These are phyloP conservation scores for Unio pictorum DNA, from an alignment of 2,888 invertebrate genomes.

Conservation along the genomic window DNA sequence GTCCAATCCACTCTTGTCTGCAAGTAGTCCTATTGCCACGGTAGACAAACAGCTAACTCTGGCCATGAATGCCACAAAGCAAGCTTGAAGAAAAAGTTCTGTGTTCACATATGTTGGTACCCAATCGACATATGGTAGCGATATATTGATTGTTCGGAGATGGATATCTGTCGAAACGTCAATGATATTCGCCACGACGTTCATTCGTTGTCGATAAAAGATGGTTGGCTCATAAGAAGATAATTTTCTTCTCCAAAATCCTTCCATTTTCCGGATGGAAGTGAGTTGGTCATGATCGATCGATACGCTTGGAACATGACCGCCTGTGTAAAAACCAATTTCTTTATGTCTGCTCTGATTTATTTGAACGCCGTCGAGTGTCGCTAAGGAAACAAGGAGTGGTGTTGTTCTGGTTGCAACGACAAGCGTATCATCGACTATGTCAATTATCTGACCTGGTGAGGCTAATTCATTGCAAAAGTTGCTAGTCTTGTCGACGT, in stretches of 20 bases:
- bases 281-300: conserved; percentile 18
- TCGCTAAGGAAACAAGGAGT: conserved; percentile 32
- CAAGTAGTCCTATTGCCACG: conserved; percentile 44
- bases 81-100: conserved; percentile 20
- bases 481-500: conserved; percentile 17
- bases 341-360: conserved; percentile 16
- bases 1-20: conserved; percentile 28
- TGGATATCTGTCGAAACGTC: conserved; percentile 33
- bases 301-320: conserved; percentile 15
- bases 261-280: conserved; percentile 35
- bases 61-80: conserved; percentile 44
- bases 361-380: conserved; percentile 36
- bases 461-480: neutral
- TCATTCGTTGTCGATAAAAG: conserved; percentile 48
- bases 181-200: conserved; percentile 40
- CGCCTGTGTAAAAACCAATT: conserved; percentile 23
- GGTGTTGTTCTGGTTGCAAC: conserved; percentile 29
- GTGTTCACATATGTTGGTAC: conserved; percentile 1
- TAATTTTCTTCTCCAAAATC: conserved; percentile 41
- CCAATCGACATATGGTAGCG: conserved; percentile 10
- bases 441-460: conserved; percentile 36
- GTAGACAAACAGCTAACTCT: conserved; percentile 38
- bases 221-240: conserved; percentile 44
- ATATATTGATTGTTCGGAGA: conserved; percentile 19
- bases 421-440: conserved; percentile 37